Evolutionary conservation across 2,888 invertebrate species (phyloP).

Genomic region (Meiosimyza platycephala): DNA sequence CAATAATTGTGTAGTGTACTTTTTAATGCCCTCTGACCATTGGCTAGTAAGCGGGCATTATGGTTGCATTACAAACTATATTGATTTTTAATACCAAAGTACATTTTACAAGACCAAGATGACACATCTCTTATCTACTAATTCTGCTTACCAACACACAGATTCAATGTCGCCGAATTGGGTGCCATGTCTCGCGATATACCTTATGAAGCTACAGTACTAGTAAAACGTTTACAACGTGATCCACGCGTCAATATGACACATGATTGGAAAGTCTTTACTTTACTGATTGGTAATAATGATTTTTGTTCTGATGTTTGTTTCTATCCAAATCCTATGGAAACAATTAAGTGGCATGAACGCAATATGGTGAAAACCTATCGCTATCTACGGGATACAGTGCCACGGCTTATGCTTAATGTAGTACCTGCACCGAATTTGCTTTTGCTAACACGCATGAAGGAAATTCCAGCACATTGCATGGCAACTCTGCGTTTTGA

Average conservation of each 20-base stretch:
- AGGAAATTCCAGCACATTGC: slow-evolving; percentile 66
- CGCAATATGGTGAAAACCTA: slow-evolving; percentile 67
- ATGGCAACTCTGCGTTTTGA: slow-evolving; percentile 66
- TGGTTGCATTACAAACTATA: too few relatives aligned
- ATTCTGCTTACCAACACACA: slow-evolving; percentile 25
- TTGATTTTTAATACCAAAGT: too few relatives aligned
- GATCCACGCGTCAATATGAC: slow-evolving; percentile 71
- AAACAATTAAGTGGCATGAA: slow-evolving; percentile 67
- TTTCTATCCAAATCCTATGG: slow-evolving; percentile 65
- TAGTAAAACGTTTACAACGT: slow-evolving; percentile 69
- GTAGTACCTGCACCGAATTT: slow-evolving; percentile 70
- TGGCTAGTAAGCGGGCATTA: too few relatives aligned
- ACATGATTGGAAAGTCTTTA: slow-evolving; percentile 74
- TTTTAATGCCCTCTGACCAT: too few relatives aligned
- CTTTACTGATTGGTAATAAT: slow-evolving; percentile 72
- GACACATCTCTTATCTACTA: background rate
- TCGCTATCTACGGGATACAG: slow-evolving; percentile 69
- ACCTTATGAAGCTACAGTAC: slow-evolving; percentile 70
- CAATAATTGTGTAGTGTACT: too few relatives aligned
- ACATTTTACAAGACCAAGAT: background rate
- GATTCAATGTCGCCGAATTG: slow-evolving; percentile 73
- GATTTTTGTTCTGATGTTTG: slow-evolving; percentile 74
- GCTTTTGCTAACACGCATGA: slow-evolving; percentile 63
- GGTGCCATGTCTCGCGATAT: slow-evolving; percentile 72
- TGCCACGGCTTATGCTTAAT: slow-evolving; percentile 73